A percentile compares a stretch with the other conserved stretches of the same genome.
Evolutionary conservation across 1,140 invertebrate species (phyloP).

Genomic region (Berghia stephanieae): DNA sequence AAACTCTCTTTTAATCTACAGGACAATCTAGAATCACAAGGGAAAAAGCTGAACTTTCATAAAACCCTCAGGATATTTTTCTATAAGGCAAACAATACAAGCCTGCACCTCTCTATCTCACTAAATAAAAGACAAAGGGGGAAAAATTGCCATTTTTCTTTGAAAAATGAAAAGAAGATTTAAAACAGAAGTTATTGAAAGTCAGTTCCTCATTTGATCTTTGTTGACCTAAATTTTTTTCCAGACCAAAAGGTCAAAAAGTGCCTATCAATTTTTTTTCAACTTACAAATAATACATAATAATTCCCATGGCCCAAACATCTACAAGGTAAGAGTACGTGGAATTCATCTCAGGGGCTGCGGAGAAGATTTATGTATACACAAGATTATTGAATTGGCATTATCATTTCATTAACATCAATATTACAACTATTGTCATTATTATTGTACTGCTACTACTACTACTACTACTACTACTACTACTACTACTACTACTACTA

Average conservation of each 20-base stretch:
- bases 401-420: background rate
- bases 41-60: too few species aligned
- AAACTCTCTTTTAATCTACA: too few species aligned
- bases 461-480: too few species aligned
- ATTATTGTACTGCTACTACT: too few species aligned
- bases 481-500: too few species aligned
- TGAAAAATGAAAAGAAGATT: background rate
- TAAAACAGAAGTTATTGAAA: background rate
- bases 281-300: slow-evolving; percentile 69
- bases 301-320: slow-evolving; percentile 72
- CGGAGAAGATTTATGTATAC: slow-evolving; percentile 37
- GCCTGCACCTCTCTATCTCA: background rate
- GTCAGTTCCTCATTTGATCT: background rate
- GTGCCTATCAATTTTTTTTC: background rate
- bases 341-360: slow-evolving; percentile 72
- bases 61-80: too few species aligned
- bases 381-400: background rate
- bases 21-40: too few species aligned
- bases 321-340: slow-evolving; percentile 73
- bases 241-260: background rate
- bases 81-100: background rate
- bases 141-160: background rate
- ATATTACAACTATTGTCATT: too few species aligned
- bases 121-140: background rate
- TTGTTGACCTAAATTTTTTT: too few species aligned